These are phyloP conservation scores for Drosophila ambigua DNA, from an alignment of 1,140 invertebrate species.

Conservation along the genomic window DNA sequence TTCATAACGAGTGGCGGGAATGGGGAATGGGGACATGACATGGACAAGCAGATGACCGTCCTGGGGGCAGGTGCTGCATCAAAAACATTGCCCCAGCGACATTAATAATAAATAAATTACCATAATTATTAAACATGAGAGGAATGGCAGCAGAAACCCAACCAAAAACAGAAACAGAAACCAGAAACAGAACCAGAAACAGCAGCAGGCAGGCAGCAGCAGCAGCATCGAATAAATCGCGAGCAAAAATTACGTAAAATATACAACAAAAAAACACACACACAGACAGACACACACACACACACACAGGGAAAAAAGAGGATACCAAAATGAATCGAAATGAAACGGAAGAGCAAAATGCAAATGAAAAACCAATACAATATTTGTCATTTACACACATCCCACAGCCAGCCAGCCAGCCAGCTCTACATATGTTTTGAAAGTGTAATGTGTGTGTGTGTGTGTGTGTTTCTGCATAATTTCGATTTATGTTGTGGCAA, in stretches of 20 bases:
- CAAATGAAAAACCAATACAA: conserved; percentile 72
- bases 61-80: conserved; percentile 37
- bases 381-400: conserved; percentile 59
- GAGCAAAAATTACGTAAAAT: conserved; percentile 39
- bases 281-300: background rate
- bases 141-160: background rate
- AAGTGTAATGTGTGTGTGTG: background rate
- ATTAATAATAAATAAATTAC: conserved; percentile 77
- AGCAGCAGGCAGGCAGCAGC: background rate
- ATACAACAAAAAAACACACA: background rate
- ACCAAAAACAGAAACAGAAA: background rate
- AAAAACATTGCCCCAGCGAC: conserved; percentile 51
- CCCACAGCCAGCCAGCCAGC: conserved; percentile 7
- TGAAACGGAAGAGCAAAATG: conserved; percentile 48
- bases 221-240: conserved; percentile 32
- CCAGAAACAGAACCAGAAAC: no score
- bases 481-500: conserved; percentile 77
- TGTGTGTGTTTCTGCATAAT: conserved; percentile 36
- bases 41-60: background rate
- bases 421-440: background rate
- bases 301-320: background rate
- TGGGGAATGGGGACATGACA: no score
- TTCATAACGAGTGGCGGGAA: conserved; percentile 22
- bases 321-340: conserved; percentile 17
- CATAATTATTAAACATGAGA: conserved; percentile 68